phyloP scores from a whole-genome alignment of 2,888 invertebrate genomes.

The Axea sp. region DNA sequence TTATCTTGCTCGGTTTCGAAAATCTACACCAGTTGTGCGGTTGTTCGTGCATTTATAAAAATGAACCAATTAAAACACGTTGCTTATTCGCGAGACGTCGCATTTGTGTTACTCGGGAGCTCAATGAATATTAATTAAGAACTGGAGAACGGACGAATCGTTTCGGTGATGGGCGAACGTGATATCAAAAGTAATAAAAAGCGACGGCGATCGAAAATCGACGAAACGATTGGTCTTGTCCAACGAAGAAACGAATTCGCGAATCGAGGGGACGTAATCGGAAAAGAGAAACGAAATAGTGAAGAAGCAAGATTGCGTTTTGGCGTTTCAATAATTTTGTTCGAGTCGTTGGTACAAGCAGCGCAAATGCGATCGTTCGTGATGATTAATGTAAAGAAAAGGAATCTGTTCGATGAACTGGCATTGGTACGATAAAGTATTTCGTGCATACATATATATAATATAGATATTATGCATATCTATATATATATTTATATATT shows the following conservation, averaged over 20 bases:
- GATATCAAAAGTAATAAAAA: conserved; percentile 60
- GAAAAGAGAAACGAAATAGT: background rate
- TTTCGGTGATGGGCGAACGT: conserved; percentile 36
- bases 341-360: background rate
- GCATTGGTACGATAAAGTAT: conserved; percentile 9
- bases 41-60: background rate
- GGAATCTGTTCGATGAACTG: conserved; percentile 3
- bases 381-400: background rate
- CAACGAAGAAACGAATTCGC: background rate
- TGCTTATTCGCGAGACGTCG: background rate
- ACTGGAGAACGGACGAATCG: conserved; percentile 10
- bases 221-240: conserved; percentile 22
- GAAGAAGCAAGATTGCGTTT: background rate
- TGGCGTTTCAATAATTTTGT: background rate
- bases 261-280: too few relatives aligned
- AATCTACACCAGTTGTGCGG: conserved; percentile 34
- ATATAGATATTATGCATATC: conserved; percentile 1
- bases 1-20: conserved; percentile 12
- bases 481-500: conserved; percentile 8
- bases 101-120: too few relatives aligned
- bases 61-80: too few relatives aligned
- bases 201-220: conserved; percentile 37
- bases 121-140: background rate
- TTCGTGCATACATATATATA: conserved; percentile 5
- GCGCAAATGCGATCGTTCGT: conserved; percentile 2